Conservation (phyloP, 2,113 vertebrate species). For the Melanerpes aurifrons region DNA sequence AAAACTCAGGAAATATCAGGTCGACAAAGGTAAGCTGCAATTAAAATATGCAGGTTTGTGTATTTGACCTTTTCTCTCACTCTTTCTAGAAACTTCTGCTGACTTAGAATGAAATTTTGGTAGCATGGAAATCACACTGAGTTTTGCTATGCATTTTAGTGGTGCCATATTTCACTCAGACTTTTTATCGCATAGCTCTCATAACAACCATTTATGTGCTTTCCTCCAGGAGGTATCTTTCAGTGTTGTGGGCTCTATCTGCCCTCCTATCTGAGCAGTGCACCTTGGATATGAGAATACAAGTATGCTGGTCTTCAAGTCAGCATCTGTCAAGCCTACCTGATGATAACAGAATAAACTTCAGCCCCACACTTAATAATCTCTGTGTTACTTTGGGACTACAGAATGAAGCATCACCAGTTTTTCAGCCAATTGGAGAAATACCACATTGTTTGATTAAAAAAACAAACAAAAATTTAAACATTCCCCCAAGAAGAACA, state of each 20-base stretch:
- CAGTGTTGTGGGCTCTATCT: not conserved
- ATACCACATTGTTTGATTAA: not conserved
- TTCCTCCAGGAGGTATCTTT: not conserved
- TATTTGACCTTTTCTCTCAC: slow-evolving; percentile 43
- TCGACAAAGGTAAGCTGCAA: not conserved
- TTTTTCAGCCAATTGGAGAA: not conserved
- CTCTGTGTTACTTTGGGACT: not conserved
- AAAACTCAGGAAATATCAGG: not conserved
- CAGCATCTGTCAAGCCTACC: not conserved
- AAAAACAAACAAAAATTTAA: not conserved
- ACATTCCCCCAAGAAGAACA: accelerated
- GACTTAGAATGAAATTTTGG: slow-evolving; percentile 36
- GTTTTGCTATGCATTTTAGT: slow-evolving; percentile 36
- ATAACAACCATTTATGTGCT: not conserved
- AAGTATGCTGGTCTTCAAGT: not conserved
- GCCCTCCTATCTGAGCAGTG: not conserved
- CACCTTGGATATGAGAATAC: not conserved
- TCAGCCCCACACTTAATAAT: not conserved
- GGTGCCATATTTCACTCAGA: slow-evolving; percentile 38
- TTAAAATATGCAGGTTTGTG: slow-evolving; percentile 7
- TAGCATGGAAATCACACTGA: slow-evolving; percentile 9
- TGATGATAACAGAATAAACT: not conserved
- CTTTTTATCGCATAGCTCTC: slow-evolving; percentile 18
- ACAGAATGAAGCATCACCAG: not conserved
- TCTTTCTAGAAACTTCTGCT: slow-evolving; percentile 12